Conservation (phyloP, 2,113 vertebrate species). For the Bos javanicus region DNA sequence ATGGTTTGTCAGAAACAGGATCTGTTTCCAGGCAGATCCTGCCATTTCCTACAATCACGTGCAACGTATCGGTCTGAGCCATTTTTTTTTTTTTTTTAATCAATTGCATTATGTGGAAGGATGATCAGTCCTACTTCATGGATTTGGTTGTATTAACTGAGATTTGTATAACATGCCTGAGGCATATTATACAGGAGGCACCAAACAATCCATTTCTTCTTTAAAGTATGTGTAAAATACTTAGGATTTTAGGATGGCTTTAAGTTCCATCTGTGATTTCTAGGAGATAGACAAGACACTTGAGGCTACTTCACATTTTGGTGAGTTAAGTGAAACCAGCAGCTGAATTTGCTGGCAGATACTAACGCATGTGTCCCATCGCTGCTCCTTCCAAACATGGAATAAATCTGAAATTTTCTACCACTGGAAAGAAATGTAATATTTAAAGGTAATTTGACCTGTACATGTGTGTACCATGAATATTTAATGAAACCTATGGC, state of each 20-base stretch:
- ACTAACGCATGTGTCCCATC: slow-evolving; percentile 67
- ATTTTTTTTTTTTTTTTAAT: background rate
- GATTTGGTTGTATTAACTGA: background rate
- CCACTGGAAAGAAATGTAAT: slow-evolving; percentile 83
- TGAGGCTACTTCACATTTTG: background rate
- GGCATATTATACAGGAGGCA: background rate
- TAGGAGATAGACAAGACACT: background rate
- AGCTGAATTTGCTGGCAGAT: slow-evolving; percentile 71
- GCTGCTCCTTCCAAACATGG: slow-evolving; percentile 76
- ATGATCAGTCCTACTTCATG: background rate
- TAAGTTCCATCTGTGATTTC: background rate
- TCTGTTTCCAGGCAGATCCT: background rate
- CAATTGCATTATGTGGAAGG: background rate
- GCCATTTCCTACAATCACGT: background rate
- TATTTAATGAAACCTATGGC: slow-evolving; percentile 86
- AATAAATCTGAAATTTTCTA: slow-evolving; percentile 79
- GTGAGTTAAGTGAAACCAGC: slow-evolving; percentile 38
- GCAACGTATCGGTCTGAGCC: background rate
- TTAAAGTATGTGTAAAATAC: background rate
- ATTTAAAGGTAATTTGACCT: slow-evolving; percentile 90
- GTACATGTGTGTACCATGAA: slow-evolving; percentile 83
- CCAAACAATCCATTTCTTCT: background rate
- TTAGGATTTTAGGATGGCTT: background rate
- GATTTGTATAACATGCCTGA: background rate
- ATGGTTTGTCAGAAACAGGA: background rate